Conservation (phyloP, 2,113 vertebrate species). For the Pachycephala philippinensis region DNA sequence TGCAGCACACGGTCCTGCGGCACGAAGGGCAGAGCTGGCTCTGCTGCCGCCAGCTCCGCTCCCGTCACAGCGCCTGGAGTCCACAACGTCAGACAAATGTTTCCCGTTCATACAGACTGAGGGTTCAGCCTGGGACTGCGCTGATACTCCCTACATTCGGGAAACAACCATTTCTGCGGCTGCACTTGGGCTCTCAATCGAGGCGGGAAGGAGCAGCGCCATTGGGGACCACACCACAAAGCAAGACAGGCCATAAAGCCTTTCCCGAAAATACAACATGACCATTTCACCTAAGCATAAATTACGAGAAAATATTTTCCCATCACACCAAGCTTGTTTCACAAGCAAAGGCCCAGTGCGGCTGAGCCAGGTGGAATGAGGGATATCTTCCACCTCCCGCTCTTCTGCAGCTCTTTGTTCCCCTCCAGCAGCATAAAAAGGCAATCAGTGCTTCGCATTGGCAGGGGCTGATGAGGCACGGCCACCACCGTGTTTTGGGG, state of each 20-base stretch:
- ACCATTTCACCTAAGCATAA: neutral
- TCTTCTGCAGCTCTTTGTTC: neutral
- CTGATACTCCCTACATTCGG: fast-evolving
- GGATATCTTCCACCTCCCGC: neutral
- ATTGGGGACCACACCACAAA: neutral
- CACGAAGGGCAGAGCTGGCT: neutral
- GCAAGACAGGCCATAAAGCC: neutral
- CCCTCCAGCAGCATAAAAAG: neutral
- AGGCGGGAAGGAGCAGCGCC: neutral
- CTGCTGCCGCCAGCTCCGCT: fast-evolving
- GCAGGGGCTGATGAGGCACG: neutral
- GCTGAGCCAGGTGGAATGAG: neutral
- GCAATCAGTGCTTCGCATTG: fast-evolving
- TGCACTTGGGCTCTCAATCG: neutral
- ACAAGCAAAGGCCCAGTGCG: fast-evolving
- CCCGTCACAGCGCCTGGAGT: neutral
- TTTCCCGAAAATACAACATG: neutral
- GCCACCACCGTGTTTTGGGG: neutral
- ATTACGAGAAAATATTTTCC: neutral
- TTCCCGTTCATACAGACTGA: fast-evolving
- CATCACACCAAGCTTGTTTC: neutral
- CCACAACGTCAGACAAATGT: neutral
- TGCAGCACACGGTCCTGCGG: fast-evolving
- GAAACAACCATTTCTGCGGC: fast-evolving
- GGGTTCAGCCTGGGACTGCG: neutral